Evolutionary conservation across 2,888 invertebrate genomes (phyloP), one percentile per base, ranked within the genome.

Genomic region (Aleiodes leptofemur): DNA sequence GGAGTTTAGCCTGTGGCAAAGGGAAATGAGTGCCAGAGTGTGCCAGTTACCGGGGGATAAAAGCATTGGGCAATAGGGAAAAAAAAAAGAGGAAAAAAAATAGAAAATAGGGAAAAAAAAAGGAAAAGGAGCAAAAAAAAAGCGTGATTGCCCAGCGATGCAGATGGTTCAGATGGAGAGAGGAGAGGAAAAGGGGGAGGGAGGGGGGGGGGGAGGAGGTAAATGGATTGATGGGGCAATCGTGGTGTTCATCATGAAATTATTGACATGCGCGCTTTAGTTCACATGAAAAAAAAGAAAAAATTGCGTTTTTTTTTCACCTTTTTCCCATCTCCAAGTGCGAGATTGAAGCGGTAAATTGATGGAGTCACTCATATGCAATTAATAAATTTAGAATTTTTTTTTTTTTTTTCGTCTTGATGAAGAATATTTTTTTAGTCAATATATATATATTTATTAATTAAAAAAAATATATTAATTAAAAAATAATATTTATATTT

Each of bases 241-340:
- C 81, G 83, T 82, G 80, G 64, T 64, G 64, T 76, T 78, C 83
- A 82, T 82, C 82, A 83, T 82, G 79, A 81, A 82, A 83, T 85
- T 85, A 85, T 85, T 82, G 84, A 83, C 83, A 85, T 84, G 83
- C 84, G 83, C 84, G 84, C 83, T 86, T 85, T 84, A 70, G 77
- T 72, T 69, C 69, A 57, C 34, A 34, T 34, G 74, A 31, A 73
- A 69, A 74, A 74, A 53, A 74, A 74, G 48, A 74, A 69, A 68
- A 76, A 71, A 74, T 48, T 66, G 74, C 66, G 76, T 77, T 31
- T 16, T 50, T 34, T 59, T 64, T 16, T 56, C 8, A 51, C 43
- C 23, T 38, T 53, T 56, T 64, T 23, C 16, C 8, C 23, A 23
- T 38, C 69, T 56, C 50, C 66, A 48, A 43, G 69, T 61, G 61